Evolutionary conservation across 92 coral and sea anemone genomes (phyloP), one percentile per base, ranked within the genome.

Genomic region (Actinernus sp.): DNA sequence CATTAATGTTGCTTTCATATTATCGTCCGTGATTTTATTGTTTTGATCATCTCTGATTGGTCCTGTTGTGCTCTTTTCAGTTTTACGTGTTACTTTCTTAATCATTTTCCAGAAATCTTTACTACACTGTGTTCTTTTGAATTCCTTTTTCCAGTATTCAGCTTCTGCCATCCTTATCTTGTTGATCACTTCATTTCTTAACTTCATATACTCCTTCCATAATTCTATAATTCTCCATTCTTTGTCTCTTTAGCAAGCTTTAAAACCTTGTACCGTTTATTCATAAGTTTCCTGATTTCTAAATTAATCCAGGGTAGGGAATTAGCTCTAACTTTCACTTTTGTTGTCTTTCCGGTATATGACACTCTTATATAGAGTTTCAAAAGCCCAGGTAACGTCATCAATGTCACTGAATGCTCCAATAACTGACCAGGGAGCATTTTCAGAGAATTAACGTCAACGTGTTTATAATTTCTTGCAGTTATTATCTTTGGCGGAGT

Each of bases 51-150:
- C 81, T 37, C 31, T 73, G 31, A 73, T 60, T 6, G 63, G 86
- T 22, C 86, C 86, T 49, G 70, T 58, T 16, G 46, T 73, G 22
- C 43, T 73, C 44, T 83, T 74, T 65, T 61, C 75, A 64, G 25
- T 60, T 60, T 83, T 74, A 45, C 58, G 45, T 26, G 63, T 60
- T 26, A 75, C 39, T 70, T 31, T 74, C 24, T 60, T 58, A 19
- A 83, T 74, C 31, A 82, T 62, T 40, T 66, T 50, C 78, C 78
- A 82, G 36, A 82, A 82, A 16, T 82, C 78, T 66, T 74, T 74
- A 20, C 71, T 58, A 68, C 63, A 37, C 50, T 55, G 57, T 37
- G 73, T 74, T 23, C 44, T 60, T 24, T 40, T 25, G 5, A 73
- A 82, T 73, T 74, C 64, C 22, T 54, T 19, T 60, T 74, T 27